Percentiles rank a stretch among this genome's conserved stretches.
phyloP scores from a whole-genome alignment of 1,140 invertebrate species.

The Rhagoletis zephyria region DNA sequence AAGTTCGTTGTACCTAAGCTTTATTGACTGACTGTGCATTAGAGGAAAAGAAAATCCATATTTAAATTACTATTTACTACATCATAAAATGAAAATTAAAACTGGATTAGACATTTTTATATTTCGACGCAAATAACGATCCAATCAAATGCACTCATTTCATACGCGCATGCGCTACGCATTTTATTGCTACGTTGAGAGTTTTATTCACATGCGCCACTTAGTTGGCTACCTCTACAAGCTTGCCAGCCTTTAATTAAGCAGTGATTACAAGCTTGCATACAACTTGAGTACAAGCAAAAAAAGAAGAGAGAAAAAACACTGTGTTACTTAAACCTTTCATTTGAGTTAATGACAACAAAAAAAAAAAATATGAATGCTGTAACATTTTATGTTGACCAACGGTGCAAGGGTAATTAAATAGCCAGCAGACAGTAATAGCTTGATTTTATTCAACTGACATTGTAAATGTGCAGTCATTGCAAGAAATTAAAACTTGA shows the following conservation, averaged over 20 bases:
- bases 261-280: not conserved
- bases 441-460: too few species aligned
- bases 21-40: not conserved
- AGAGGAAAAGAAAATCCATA: not conserved
- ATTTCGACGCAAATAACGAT: conserved; percentile 7
- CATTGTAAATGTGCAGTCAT: too few species aligned
- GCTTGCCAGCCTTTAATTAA: not conserved
- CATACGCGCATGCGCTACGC: not conserved
- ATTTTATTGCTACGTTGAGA: not conserved
- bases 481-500: too few species aligned
- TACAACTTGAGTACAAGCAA: not conserved
- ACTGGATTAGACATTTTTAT: not conserved
- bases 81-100: not conserved
- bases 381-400: too few species aligned
- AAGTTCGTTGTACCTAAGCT: not conserved
- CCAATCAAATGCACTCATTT: not conserved
- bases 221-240: not conserved
- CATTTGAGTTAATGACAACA: not conserved
- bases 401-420: too few species aligned
- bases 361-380: not conserved
- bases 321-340: not conserved
- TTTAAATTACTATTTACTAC: too few species aligned
- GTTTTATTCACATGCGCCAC: conserved; percentile 23
- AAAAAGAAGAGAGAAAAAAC: not conserved
- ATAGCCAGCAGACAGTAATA: too few species aligned